Evolutionary conservation across 2,888 invertebrate genomes (phyloP).

Genomic region (Campoletis raptor): DNA sequence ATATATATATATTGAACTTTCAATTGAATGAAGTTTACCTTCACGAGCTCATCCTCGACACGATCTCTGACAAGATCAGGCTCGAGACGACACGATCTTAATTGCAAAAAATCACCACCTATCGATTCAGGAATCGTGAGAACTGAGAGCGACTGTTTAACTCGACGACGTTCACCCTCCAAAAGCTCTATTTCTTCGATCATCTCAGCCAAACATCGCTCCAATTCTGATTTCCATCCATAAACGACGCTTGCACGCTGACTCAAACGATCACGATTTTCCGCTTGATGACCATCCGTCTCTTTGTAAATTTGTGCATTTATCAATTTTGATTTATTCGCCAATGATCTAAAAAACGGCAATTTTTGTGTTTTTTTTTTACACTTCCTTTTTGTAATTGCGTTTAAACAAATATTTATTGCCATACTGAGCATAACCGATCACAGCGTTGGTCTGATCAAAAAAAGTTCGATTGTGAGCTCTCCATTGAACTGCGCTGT

Average conservation of each 20-base stretch:
- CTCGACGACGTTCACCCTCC: slow-evolving; percentile 89
- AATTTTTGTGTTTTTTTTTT: neutral
- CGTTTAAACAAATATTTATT: neutral
- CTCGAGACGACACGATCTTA: slow-evolving; percentile 89
- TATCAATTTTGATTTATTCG: slow-evolving; percentile 88
- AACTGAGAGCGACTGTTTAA: slow-evolving; percentile 89
- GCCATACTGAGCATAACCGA: slow-evolving; percentile 81
- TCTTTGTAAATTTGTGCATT: slow-evolving; percentile 88
- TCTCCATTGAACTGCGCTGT: slow-evolving; percentile 91
- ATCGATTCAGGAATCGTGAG: slow-evolving; percentile 91
- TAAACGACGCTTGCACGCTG: slow-evolving; percentile 89
- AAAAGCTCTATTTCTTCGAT: slow-evolving; percentile 90
- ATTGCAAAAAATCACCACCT: slow-evolving; percentile 90
- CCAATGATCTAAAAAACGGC: slow-evolving; percentile 70
- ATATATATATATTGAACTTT: too few species aligned
- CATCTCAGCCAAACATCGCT: slow-evolving; percentile 89
- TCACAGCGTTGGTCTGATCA: slow-evolving; percentile 86
- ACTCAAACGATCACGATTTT: slow-evolving; percentile 88
- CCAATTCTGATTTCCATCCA: slow-evolving; percentile 91
- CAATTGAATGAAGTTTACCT: slow-evolving; percentile 79
- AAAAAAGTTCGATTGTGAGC: slow-evolving; percentile 80
- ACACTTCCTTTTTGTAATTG: neutral
- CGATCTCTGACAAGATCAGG: slow-evolving; percentile 91
- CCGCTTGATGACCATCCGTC: slow-evolving; percentile 89
- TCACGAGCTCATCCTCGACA: slow-evolving; percentile 92